phyloP scores from a whole-genome alignment of 2,888 invertebrate genomes.

The Philaethria dido region DNA sequence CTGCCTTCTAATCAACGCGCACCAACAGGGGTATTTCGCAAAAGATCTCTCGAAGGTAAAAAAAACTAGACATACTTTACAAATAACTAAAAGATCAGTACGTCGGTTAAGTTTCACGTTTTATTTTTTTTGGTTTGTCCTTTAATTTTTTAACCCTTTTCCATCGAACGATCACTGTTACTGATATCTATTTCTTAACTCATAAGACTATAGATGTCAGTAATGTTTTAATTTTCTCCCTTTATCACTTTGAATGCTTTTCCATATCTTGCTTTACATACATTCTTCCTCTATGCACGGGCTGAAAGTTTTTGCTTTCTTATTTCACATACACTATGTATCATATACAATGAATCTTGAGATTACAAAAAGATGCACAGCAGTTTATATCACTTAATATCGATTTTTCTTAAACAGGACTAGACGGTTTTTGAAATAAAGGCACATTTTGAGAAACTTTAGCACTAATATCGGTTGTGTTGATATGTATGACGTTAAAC shows the following conservation, averaged over 20 bases:
- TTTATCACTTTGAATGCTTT: conserved; percentile 76
- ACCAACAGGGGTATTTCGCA: conserved; percentile 95
- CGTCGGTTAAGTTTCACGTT: conserved; percentile 70
- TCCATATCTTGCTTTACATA: conserved; percentile 80
- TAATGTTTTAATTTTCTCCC: conserved; percentile 63
- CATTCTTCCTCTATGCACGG: conserved; percentile 81
- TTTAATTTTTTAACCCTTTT: conserved; percentile 58
- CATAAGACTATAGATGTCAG: conserved; percentile 67
- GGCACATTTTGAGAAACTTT: conserved; percentile 66
- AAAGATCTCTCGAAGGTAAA: conserved; percentile 98
- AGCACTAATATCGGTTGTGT: conserved; percentile 53
- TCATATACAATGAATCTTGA: conserved; percentile 71
- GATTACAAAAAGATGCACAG: conserved; percentile 73
- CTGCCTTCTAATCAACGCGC: conserved; percentile 80
- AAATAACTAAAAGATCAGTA: conserved; percentile 67
- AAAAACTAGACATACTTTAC: conserved; percentile 78
- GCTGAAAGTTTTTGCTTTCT: conserved; percentile 78
- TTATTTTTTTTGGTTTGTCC: conserved; percentile 63
- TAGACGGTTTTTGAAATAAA: conserved; percentile 54
- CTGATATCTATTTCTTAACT: conserved; percentile 66
- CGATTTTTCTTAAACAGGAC: conserved; percentile 54
- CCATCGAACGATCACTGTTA: conserved; percentile 68
- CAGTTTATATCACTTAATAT: conserved; percentile 68
- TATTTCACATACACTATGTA: conserved; percentile 77
- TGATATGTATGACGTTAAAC: conserved; percentile 33